Base-by-base conservation (phyloP, 2,888 invertebrate genomes). In the Listrodromus nycthemerus region DNA sequence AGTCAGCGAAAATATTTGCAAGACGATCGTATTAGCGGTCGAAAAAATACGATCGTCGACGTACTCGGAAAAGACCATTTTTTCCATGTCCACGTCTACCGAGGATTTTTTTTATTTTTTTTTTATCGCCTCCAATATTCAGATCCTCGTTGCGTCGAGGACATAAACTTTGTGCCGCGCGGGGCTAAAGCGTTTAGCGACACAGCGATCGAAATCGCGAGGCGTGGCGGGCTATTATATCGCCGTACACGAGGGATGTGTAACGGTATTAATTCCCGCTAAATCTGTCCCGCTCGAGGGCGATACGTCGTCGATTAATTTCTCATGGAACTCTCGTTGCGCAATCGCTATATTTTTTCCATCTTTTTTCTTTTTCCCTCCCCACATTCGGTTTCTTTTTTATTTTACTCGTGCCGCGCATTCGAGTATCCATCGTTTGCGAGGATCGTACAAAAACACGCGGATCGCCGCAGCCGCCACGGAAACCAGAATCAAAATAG, bases 401-500 rank as follows among this genome's bases (percentile, higher is more conserved):
- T 16, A 13, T 45, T 45, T 48, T 33, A 69, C 69, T 45, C 41
- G 30, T 21, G 30, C 58, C 41, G 21, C 67, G 67, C 41, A 67
- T 67, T 67, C 7, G 27, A 69, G 58, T 69, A 69, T 77, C 61
- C 48, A 77, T 69, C 45, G 21, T 61, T 21, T 27, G 5, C 45
- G 10, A 13, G 50, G 52, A 5, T 24, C 1, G 24, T n/a, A 55
- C 27, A 19, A 8, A 30, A 41, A 19, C 50, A 50, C 41, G 30
- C 41, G 58, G 45, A 27, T 45, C 66, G 21, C 48, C 48, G 10
- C 45, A 27, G 27, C 41, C 37, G 16, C 48, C 37, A 55, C 67
- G 27, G 41, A 67, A 13, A 66, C 67, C 55, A n/a, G 76, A 75
- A 76, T 76, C 19, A 41, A 55, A 67, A 67, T 48, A 45, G 75